A percentile compares a stretch with the other conserved stretches of the same genome.
These are phyloP conservation scores for Sarotherodon lohbergeri DNA, from an alignment of 2,113 vertebrate species.

Conservation along the genomic window DNA sequence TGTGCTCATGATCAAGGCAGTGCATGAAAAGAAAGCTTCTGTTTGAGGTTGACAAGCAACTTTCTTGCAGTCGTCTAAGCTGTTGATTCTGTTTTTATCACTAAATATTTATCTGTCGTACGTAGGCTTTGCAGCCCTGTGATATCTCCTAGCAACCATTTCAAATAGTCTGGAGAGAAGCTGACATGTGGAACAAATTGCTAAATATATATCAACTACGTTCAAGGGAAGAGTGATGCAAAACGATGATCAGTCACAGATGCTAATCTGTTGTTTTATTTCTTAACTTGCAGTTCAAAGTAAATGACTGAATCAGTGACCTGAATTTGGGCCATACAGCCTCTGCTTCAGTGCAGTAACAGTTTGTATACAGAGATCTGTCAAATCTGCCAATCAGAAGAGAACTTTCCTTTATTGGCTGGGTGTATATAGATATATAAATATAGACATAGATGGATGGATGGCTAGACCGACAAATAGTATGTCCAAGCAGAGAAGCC, in stretches of 20 bases:
- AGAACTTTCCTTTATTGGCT: neutral
- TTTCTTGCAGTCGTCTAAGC: neutral
- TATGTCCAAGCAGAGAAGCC: neutral
- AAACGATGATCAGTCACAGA: neutral
- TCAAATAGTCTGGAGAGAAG: neutral
- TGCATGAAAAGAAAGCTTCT: neutral
- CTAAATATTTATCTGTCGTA: neutral
- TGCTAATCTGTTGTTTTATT: neutral
- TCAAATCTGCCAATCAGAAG: neutral
- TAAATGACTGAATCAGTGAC: neutral
- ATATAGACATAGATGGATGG: neutral
- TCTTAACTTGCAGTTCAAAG: neutral
- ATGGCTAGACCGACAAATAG: fast-evolving
- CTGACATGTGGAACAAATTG: constrained; percentile 4
- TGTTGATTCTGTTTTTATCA: neutral
- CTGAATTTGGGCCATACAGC: neutral
- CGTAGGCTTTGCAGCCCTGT: neutral
- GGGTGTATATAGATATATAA: neutral
- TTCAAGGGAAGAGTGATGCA: neutral
- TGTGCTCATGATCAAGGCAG: neutral
- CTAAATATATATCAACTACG: constrained; percentile 1
- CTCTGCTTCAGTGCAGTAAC: neutral
- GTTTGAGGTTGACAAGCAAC: neutral
- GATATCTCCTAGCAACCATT: constrained; percentile 48
- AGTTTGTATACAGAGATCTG: neutral